Base-by-base conservation (phyloP, 2,888 invertebrate genomes). In the Drosophila antonietae region DNA sequence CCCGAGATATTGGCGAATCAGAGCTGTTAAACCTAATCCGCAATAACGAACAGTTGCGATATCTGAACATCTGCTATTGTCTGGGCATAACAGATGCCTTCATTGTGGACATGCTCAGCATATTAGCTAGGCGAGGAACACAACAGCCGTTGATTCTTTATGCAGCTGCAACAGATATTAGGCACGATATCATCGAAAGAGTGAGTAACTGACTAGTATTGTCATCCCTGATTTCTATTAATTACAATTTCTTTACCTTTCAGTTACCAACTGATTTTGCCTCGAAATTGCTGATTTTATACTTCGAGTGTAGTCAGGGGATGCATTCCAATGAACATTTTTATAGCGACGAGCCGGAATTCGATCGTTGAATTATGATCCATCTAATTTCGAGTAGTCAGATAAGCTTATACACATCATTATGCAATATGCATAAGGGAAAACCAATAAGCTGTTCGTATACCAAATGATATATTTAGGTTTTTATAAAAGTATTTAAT, bases 271-370 rank as follows among this genome's bases (percentile, higher is more conserved):
- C 62, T 7, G 75, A 72, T 15, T 84, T 68, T 69, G 87, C 84
- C 12, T 66, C 80, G 4, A 75, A 87, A 39, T 75, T 76, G 57
- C 65, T 84, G 7, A 41, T 69, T 2, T 39, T 84, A 35, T 55
- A 75, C 44, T 84, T 84, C 43, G 84, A 84, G 61, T 87, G 87
- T 70, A 87, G 87, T 65, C 80, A 82, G 14, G 87, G 87, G 46
- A 80, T 84, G 46, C 28, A 61, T 28, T 73, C 72, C 10, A 39
- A 37, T 41, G 82, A 78, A 39, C 87, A 84, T 68, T 76, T 57
- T 60, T 84, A 80, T 63, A 80, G 62, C 14, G 84, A 84, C 41
- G 87, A 84, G 41, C 84, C 84, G 10, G 84, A 84, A 63, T 84
- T 87, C 35, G 84, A 84, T 68, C 83, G 83, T 23, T 55, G 14